Conservation (phyloP, 1,140 invertebrate genomes). For the Drosophila navojoa region DNA sequence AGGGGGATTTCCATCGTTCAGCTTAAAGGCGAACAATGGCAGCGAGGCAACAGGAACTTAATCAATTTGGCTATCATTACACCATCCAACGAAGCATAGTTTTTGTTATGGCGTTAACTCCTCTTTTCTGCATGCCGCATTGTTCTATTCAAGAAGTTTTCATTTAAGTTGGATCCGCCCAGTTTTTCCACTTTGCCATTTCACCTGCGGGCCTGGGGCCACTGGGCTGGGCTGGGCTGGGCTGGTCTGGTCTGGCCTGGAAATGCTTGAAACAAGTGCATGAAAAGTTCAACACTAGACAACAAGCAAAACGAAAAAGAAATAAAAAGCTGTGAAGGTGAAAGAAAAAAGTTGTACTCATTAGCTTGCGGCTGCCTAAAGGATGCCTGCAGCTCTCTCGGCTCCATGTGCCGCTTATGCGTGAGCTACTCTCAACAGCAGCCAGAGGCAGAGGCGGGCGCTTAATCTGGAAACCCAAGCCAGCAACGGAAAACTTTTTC, state of each 20-base stretch:
- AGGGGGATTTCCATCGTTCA: not conserved
- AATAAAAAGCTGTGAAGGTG: slow-evolving; percentile 34
- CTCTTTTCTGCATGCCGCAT: slow-evolving; percentile 19
- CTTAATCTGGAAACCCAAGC: slow-evolving; percentile 34
- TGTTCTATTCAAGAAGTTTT: slow-evolving; percentile 53
- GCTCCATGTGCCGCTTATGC: slow-evolving; percentile 50
- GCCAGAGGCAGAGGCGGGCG: slow-evolving; percentile 47
- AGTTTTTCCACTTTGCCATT: slow-evolving; percentile 3
- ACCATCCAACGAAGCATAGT: slow-evolving; percentile 2
- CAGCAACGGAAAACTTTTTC: slow-evolving; percentile 59
- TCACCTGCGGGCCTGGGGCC: slow-evolving; percentile 9
- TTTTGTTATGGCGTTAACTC: slow-evolving; percentile 5
- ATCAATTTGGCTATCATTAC: slow-evolving; percentile 47
- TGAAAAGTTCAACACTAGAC: slow-evolving; percentile 59
- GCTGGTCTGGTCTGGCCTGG: slow-evolving; percentile 9
- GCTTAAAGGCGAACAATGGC: slow-evolving; percentile 2
- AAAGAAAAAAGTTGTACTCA: slow-evolving; percentile 62
- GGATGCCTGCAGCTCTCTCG: slow-evolving; percentile 20
- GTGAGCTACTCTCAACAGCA: slow-evolving; percentile 65
- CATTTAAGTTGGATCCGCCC: slow-evolving; percentile 52
- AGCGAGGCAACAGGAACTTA: slow-evolving; percentile 37
- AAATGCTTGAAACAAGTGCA: slow-evolving; percentile 38
- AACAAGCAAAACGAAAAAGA: slow-evolving; percentile 22
- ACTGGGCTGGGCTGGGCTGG: slow-evolving; percentile 17
- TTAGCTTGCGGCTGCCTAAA: slow-evolving; percentile 63